Conservation (phyloP, 2,113 vertebrate species). For the Brachypodius melanocephalos region DNA sequence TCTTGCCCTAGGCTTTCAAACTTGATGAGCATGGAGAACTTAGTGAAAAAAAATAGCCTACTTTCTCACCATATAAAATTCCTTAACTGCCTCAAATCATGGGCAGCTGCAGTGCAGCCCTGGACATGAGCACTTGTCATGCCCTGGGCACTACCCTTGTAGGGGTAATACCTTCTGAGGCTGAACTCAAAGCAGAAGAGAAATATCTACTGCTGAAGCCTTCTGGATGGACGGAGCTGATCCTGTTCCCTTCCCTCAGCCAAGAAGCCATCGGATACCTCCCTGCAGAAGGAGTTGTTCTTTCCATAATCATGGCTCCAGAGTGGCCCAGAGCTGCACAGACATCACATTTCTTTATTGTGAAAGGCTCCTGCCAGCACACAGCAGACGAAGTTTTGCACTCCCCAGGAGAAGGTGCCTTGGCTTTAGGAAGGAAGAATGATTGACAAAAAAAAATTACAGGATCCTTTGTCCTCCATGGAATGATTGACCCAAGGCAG, state of each 20-base stretch:
- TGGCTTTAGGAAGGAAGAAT: neutral
- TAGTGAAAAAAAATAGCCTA: neutral
- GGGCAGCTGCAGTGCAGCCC: rapidly evolving
- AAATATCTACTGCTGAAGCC: neutral
- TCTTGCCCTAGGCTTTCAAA: slow-evolving; percentile 60
- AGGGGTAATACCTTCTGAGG: rapidly evolving
- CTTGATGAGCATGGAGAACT: slow-evolving; percentile 33
- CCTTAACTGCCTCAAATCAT: neutral
- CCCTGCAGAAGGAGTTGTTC: neutral
- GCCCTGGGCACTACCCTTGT: neutral
- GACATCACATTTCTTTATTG: neutral
- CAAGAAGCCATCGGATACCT: rapidly evolving
- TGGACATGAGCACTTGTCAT: rapidly evolving
- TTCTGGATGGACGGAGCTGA: neutral
- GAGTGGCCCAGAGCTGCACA: neutral
- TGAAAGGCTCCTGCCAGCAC: neutral
- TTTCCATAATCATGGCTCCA: neutral
- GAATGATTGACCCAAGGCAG: neutral
- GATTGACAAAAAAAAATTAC: neutral
- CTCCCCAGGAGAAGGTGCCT: neutral
- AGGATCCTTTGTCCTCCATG: neutral
- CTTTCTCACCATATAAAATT: neutral
- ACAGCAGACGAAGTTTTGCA: neutral
- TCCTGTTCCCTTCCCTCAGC: neutral
- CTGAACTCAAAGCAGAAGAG: neutral